A percentile compares a stretch with the other conserved stretches of the same genome.
These are phyloP conservation scores for Xiphophorus hellerii DNA, from an alignment of 2,113 vertebrate species.

Conservation along the genomic window DNA sequence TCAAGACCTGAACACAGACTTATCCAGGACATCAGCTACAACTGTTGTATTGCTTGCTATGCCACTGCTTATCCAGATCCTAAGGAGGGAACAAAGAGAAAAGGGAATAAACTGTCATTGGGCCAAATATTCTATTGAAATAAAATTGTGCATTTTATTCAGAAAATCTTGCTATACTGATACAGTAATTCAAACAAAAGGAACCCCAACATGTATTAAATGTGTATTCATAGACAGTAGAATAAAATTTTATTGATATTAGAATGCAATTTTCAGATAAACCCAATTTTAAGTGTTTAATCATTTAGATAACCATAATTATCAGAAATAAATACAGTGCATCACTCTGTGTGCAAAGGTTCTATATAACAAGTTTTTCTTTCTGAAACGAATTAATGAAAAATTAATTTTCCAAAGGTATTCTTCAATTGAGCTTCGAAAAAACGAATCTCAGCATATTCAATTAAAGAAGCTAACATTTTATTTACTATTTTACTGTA, in stretches of 20 bases:
- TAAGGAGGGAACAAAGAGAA: too few species aligned
- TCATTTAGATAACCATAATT: not conserved
- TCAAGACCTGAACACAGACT: too few species aligned
- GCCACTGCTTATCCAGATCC: too few species aligned
- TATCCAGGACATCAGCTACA: too few species aligned
- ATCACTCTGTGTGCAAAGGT: not conserved
- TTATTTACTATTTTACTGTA: constrained; percentile 26
- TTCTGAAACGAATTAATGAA: not conserved
- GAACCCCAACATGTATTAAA: too few species aligned
- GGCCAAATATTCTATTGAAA: too few species aligned
- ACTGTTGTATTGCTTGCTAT: too few species aligned
- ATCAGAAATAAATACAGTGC: not conserved
- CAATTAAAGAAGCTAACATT: constrained; percentile 41
- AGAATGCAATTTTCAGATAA: not conserved
- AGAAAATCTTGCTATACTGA: too few species aligned
- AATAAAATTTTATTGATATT: not conserved
- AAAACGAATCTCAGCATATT: not conserved
- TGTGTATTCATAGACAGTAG: too few species aligned
- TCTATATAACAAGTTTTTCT: not conserved
- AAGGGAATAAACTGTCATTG: too few species aligned
- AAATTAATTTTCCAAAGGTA: not conserved
- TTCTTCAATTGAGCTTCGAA: not conserved
- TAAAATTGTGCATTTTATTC: too few species aligned
- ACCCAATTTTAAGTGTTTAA: not conserved
- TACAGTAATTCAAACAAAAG: too few species aligned